phyloP scores from a whole-genome alignment of 64 coral and sea anemone species.

The Pocillopora damicornis region DNA sequence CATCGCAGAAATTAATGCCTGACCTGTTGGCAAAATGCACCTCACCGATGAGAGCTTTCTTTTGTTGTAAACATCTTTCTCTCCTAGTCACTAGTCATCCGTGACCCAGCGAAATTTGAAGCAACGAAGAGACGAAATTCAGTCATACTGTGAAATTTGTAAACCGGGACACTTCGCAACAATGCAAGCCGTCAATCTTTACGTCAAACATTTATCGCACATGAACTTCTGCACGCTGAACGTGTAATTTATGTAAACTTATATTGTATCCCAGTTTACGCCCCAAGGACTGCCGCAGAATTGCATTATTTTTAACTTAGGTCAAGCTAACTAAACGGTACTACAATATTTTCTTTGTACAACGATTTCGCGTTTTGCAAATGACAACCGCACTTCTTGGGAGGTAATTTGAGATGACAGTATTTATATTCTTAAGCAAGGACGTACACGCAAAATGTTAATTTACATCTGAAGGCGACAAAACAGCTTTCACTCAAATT shows the following conservation, averaged over 20 bases:
- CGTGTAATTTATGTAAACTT: slow-evolving; percentile 11
- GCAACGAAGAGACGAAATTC: background rate
- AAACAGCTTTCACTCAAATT: slow-evolving; percentile 2
- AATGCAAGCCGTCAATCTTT: background rate
- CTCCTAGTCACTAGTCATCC: background rate
- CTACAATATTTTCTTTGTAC: background rate
- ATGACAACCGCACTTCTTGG: no score
- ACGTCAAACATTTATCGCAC: background rate
- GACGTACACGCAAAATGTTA: background rate
- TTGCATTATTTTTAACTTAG: slow-evolving; percentile 10
- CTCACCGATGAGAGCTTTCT: background rate
- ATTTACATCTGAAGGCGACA: slow-evolving; percentile 4
- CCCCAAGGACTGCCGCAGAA: slow-evolving; percentile 4
- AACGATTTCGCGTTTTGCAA: background rate
- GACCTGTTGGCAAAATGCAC: background rate
- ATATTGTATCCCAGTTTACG: background rate
- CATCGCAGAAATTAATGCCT: background rate
- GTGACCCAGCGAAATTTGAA: background rate
- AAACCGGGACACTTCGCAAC: background rate
- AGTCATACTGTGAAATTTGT: background rate
- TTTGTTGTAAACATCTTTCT: background rate
- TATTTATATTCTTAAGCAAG: background rate
- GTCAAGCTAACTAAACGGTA: background rate
- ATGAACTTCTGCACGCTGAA: background rate
- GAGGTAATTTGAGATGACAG: background rate